Evolutionary conservation across 2,113 vertebrate species (phyloP), one percentile per base, ranked within the genome.

Genomic region (Dromaius novaehollandiae): DNA sequence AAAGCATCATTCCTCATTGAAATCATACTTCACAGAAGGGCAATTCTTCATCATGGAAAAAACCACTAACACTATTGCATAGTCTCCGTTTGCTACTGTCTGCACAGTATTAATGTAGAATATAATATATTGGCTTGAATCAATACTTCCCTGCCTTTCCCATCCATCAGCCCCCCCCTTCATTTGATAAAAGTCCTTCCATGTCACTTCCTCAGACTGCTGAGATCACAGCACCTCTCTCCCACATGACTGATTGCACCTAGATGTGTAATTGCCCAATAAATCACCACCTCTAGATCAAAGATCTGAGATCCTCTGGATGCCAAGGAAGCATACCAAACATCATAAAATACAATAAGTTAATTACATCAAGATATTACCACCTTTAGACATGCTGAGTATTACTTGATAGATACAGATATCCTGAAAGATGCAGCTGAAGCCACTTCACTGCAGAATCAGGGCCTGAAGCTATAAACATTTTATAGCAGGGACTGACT

Each of bases 101-200:
- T 92, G 78, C 77, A 81, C 93, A 89, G 84, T 95, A 96, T 94
- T 94, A 87, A 89, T 74, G 95, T 22, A 26, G 93, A 89, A 96
- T 95, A 97, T 97, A 96, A 97, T 93, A 80, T 90, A 97, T 96
- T 92, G 96, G 89, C 89, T 95, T 9, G 42, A 97, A 96, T 97
- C 97, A 93, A 97, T 97, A 97, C 92, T 93, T 95, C 36, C 85
- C 84, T n/a, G 73, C 60, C 90, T 95, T 81, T 8, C 26, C 80
- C 94, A 97, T 89, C 88, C 89, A 96, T 96, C 95, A 63, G 34
- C 65, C 28, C 78, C 61, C 58, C 73, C 48, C 89, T 93, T 56
- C 18, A 5, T 94, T 94, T 97, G 95, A 96, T 95, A 90, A 88
- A 97, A 93, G 88, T 84, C 92, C 82, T 79, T 89, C 96, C 88